Evolutionary conservation across 1,140 invertebrate species (phyloP), one percentile per base, ranked within the genome.

Genomic region (Drosophila baimaii): DNA sequence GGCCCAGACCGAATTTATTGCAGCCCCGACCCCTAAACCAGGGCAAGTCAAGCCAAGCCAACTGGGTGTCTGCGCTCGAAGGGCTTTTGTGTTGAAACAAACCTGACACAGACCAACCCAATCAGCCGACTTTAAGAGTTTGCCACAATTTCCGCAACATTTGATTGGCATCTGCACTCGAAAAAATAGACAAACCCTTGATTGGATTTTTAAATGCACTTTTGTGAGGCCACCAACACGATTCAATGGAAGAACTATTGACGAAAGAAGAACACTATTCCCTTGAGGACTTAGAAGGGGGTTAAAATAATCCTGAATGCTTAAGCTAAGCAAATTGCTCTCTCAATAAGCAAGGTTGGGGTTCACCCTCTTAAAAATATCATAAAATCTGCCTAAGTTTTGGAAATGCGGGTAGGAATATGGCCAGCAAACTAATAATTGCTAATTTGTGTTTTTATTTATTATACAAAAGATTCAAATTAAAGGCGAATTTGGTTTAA

Each of bases 71-170:
- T 43, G 65, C 13, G n/a, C 46, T 77, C 65, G 62, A 55, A 79
- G 69, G 66, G 66, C 66, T 37, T 71, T 71, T 71, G 68, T 71
- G 65, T 71, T 71, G 68, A 71, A 71, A 71, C 65, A 71, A 72
- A 71, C 69, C 65, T 75, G 57, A 41, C 58, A 81, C 81, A 81
- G 77, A 73, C 72, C 81, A 68, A 72, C 62, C 83, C 82, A 86
- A 83, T 89, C 82, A 86, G 58, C 49, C 65, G 77, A 65, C 82
- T 83, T 83, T 74, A 89, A 84, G 73, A 89, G 71, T 69, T 64
- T 62, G 62, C 82, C 82, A 83, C 84, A 86, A 89, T 89, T 86
- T 86, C 84, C 82, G 82, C 84, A 76, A 64, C 68, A 73, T 79
- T 89, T 88, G 76, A 77, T 83, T 88, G 79, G 51, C 71, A 69